Percentiles rank a stretch among this genome's conserved stretches.
Conservation (phyloP, 1,140 invertebrate species). For the Scaptodrosophila lebanonensis region DNA sequence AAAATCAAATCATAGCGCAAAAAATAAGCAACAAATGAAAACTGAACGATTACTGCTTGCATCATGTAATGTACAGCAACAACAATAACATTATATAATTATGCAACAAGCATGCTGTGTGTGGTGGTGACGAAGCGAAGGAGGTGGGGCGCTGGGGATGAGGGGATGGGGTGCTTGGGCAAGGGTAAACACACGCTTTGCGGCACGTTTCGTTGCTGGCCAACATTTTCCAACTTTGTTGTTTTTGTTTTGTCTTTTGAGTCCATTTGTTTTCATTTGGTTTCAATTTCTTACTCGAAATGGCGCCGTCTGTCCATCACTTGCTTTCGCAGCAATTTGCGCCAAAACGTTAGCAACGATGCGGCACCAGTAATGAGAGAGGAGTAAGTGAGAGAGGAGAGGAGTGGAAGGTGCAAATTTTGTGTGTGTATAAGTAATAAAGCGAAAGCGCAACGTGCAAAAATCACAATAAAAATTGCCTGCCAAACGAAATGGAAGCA, state of each 20-base stretch:
- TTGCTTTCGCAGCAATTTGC: too few species aligned
- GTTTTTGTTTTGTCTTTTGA: slow-evolving; percentile 4
- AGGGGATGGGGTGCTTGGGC: neutral
- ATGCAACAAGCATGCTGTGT: too few species aligned
- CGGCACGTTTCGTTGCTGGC: slow-evolving; percentile 4
- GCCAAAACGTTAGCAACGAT: too few species aligned
- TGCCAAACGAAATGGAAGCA: slow-evolving; percentile 2
- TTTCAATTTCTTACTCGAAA: slow-evolving; percentile 8
- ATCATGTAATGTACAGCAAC: too few species aligned
- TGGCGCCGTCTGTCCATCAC: slow-evolving; percentile 1
- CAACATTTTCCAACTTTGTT: slow-evolving; percentile 6
- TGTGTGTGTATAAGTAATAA: neutral
- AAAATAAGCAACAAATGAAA: slow-evolving; percentile 38
- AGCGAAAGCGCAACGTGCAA: slow-evolving; percentile 35
- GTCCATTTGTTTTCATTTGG: slow-evolving; percentile 20
- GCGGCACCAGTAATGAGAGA: too few species aligned
- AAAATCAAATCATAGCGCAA: slow-evolving; percentile 12
- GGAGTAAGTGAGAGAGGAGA: too few species aligned
- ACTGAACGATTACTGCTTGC: slow-evolving; percentile 42
- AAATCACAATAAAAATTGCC: slow-evolving; percentile 37
- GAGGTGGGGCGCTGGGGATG: neutral
- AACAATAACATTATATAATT: too few species aligned
- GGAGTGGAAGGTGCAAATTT: neutral
- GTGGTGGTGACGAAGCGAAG: neutral
- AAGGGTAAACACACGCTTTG: slow-evolving; percentile 22